Base-by-base conservation (phyloP, 1,140 invertebrate genomes). In the Nasonia vitripennis region DNA sequence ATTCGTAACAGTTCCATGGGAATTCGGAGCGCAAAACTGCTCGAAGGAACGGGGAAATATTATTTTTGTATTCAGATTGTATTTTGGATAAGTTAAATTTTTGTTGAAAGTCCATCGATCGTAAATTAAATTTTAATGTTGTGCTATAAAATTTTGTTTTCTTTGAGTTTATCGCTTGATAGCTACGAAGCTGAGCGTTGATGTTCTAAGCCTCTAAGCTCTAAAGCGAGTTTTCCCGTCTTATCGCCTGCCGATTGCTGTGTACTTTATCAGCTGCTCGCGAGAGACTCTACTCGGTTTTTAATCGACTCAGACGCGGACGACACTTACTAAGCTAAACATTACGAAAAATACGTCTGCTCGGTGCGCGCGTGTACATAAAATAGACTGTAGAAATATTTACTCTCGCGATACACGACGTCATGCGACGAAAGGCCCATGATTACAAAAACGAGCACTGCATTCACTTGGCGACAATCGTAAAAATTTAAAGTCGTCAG, bases 161-260 rank as follows among this genome's bases (percentile, higher is more conserved):
- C 41, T 81, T 81, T 73, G n/a, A 73, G 68, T 81, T 81, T 81
- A 81, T 81, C 41, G 23, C 23, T 48, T 55, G 62, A 27, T 41
- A 6, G 34, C n/a, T 68, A 79, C 23, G 31, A 23, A 20, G 41
- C 27, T 2, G 2, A n/a, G 41, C 27, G 41, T 17, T 41, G 20
- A 71, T 81, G 48, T 81, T 81, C 41, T 73, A 73, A 48, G 68
- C 41, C 23, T 10, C 5, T 51, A 23, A 71, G 62, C 11, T 20
- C 9, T 20, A n/a, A 51, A 51, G 68, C 17, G 48, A 71, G 37
- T 80, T 80, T 71, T 81, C 68, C 48, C 31, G 34, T 9, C 79
- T 81, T 73, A 81, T 71, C 79, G 41, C 34, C 27, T 37, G 48
- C 12, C 48, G 48, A 51, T 17, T 51, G 12, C 12, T 62, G 41